Conservation (phyloP, 2,888 invertebrate species). For the Megastigmus dorsalis region DNA sequence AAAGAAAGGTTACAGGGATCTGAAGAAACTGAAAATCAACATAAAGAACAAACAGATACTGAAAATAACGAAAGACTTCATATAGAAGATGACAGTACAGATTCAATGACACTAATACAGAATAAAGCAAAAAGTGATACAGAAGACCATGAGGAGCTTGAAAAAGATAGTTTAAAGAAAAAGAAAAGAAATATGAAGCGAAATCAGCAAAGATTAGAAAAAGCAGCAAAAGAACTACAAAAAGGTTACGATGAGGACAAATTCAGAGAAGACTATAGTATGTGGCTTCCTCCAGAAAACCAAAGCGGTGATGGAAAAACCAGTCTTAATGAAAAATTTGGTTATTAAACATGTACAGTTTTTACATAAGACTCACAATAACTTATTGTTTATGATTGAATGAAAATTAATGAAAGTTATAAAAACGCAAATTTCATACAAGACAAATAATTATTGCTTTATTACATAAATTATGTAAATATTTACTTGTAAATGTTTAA, state of each 20-base stretch:
- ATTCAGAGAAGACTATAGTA: conserved; percentile 79
- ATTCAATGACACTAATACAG: background rate
- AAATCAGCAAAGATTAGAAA: conserved; percentile 60
- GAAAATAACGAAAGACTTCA: conserved; percentile 12
- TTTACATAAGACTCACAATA: no score
- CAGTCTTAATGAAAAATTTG: conserved; percentile 84
- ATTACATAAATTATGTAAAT: no score
- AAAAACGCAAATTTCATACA: no score
- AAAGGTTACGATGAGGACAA: conserved; percentile 53
- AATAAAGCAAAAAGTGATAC: background rate
- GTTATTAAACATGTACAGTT: conserved; percentile 79
- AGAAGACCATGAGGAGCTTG: conserved; percentile 32
- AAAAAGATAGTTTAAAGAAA: conserved; percentile 49
- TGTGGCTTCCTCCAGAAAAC: conserved; percentile 85
- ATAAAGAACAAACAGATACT: conserved; percentile 5
- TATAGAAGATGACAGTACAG: background rate
- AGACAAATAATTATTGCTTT: no score
- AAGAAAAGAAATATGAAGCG: conserved; percentile 57
- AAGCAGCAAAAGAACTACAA: conserved; percentile 51
- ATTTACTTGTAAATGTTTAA: no score
- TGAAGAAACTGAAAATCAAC: background rate
- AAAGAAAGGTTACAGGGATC: conserved; percentile 18
- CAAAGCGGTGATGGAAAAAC: conserved; percentile 88
- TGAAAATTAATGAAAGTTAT: no score
- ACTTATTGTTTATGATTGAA: no score